Evolutionary conservation across 2,113 vertebrate genomes (phyloP).

Genomic region (Copsychus sechellarum): DNA sequence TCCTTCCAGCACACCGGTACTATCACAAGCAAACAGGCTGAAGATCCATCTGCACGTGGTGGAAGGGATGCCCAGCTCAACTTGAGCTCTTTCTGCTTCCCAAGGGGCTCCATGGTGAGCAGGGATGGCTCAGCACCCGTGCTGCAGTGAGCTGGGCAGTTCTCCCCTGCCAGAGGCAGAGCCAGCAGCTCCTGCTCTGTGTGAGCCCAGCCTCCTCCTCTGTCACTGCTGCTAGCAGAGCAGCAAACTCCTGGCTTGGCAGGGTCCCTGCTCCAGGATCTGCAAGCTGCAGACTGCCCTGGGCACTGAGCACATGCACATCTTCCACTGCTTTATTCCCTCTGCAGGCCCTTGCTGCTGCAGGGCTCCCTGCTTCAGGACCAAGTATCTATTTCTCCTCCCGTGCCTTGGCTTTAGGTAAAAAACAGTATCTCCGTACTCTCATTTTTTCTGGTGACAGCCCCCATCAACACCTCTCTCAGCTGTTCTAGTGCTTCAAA

Average conservation of each 20-base stretch:
- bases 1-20: not conserved
- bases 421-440: not conserved
- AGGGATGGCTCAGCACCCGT: not conserved
- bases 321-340: not conserved
- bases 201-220: not conserved
- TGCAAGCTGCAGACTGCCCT: not conserved
- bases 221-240: not conserved
- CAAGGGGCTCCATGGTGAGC: not conserved
- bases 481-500: constrained; percentile 38
- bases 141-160: not conserved
- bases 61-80: not conserved
- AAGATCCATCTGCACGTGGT: not conserved
- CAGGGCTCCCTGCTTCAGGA: not conserved
- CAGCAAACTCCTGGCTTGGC: not conserved
- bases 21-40: not conserved
- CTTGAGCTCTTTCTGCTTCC: not conserved
- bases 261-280: not conserved
- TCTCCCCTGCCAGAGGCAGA: not conserved
- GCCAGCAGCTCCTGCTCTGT: not conserved
- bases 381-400: not conserved
- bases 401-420: not conserved
- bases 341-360: not conserved
- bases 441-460: constrained; percentile 23
- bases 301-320: not conserved
- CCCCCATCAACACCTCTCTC: constrained; percentile 31